Evolutionary conservation across 2,888 invertebrate species (phyloP).

Genomic region (Zonitis immaculata): DNA sequence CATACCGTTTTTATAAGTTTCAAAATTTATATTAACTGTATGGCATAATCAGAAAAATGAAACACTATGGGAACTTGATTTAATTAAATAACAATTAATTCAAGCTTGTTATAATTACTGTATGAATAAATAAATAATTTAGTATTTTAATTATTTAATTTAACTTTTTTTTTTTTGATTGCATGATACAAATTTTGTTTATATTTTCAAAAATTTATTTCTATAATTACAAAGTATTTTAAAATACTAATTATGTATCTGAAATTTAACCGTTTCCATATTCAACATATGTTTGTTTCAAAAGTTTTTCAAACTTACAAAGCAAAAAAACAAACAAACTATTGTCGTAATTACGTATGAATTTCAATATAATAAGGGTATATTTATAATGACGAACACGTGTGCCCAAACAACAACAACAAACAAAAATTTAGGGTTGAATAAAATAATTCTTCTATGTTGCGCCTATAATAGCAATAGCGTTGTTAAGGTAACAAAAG

Average conservation of each 20-base stretch:
- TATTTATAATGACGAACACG: constrained; percentile 17
- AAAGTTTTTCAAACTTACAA: constrained; percentile 12
- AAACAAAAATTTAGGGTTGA: neutral
- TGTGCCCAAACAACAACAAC: constrained; percentile 1
- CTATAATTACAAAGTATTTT: constrained; percentile 14
- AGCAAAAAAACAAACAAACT: constrained; percentile 12
- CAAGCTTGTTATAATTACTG: too few relatives aligned
- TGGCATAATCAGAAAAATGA: neutral
- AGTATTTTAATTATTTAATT: too few relatives aligned
- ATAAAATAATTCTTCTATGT: neutral
- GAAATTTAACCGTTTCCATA: constrained; percentile 14
- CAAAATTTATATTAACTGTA: constrained; percentile 5
- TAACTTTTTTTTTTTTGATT: neutral
- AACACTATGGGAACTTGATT: too few relatives aligned
- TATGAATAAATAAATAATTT: too few relatives aligned
- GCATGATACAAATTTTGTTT: neutral
- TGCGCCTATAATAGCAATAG: too few relatives aligned
- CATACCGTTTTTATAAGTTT: constrained; percentile 6
- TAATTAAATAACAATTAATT: too few relatives aligned
- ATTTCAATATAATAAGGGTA: constrained; percentile 7
- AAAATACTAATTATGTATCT: constrained; percentile 12
- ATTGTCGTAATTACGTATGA: constrained; percentile 13
- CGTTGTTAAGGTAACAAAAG: too few relatives aligned
- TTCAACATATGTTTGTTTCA: constrained; percentile 9
- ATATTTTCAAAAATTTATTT: neutral